Conservation (phyloP, 2,113 vertebrate species). For the Mustelus asterias region DNA sequence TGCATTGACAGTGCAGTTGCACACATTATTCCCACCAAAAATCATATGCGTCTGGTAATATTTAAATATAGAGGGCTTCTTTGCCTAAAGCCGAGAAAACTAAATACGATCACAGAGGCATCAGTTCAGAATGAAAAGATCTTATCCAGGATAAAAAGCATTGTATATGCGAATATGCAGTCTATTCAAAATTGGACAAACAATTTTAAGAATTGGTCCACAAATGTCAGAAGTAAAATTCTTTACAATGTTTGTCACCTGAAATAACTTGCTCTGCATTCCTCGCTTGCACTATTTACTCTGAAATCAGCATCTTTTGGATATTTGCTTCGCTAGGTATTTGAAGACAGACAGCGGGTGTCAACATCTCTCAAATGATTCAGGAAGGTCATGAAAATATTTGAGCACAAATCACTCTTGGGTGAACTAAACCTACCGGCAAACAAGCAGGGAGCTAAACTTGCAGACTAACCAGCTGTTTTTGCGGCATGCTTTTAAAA, state of each 20-base stretch:
- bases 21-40: background rate
- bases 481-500: conserved; percentile 4
- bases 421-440: conserved; percentile 13
- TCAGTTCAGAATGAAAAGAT: background rate
- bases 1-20: background rate
- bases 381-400: conserved; percentile 34
- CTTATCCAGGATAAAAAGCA: background rate
- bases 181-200: background rate
- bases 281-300: conserved; percentile 9
- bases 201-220: conserved; percentile 15
- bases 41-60: background rate
- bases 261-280: conserved; percentile 20
- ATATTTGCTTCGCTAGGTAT: background rate
- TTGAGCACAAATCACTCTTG: conserved; percentile 28
- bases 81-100: background rate
- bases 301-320: conserved; percentile 8
- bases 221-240: conserved; percentile 31
- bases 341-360: conserved; percentile 23
- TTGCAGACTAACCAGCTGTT: conserved; percentile 27
- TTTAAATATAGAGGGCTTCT: background rate
- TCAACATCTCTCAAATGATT: conserved; percentile 34
- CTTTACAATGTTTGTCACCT: conserved; percentile 28
- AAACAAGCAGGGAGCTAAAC: conserved; percentile 15
- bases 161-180: background rate
- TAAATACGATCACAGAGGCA: background rate